Conservation (phyloP, 2,113 vertebrate genomes). For the Nesoenas mayeri region DNA sequence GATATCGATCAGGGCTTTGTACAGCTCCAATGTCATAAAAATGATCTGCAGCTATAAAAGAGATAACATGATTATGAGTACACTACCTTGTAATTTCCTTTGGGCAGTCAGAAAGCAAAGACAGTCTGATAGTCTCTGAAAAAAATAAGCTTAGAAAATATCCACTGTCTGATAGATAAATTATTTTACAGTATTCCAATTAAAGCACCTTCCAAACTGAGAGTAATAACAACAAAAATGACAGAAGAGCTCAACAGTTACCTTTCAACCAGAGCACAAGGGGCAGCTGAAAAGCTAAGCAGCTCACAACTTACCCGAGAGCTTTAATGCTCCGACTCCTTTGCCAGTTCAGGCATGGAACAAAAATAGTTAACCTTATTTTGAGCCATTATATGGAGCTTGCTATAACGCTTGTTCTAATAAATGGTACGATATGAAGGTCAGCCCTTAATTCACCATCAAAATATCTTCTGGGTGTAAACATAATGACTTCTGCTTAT, state of each 20-base stretch:
- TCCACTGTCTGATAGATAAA: constrained; percentile 4
- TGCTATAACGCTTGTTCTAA: constrained; percentile 33
- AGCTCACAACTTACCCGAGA: background rate
- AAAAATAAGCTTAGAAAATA: constrained; percentile 1
- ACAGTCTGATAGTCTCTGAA: background rate
- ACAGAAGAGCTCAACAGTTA: background rate
- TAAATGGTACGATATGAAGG: constrained; percentile 40
- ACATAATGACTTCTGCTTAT: constrained; percentile 42
- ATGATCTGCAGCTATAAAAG: constrained; percentile 58
- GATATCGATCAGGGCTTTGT: constrained; percentile 43
- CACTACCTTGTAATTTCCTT: constrained; percentile 23
- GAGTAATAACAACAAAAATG: background rate
- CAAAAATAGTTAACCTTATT: constrained; percentile 43
- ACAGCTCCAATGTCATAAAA: constrained; percentile 47
- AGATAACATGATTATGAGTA: constrained; percentile 26
- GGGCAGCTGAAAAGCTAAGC: constrained; percentile 36
- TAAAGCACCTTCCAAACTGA: constrained; percentile 5
- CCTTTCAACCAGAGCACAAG: background rate
- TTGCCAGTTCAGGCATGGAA: background rate
- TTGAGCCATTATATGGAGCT: constrained; percentile 7
- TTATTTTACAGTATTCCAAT: background rate
- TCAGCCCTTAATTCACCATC: constrained; percentile 48
- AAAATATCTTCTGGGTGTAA: constrained; percentile 46
- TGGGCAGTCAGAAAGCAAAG: constrained; percentile 13
- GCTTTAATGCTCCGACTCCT: background rate